Conservation (phyloP, 2,888 invertebrate genomes). For the Serrognathus titanus region DNA sequence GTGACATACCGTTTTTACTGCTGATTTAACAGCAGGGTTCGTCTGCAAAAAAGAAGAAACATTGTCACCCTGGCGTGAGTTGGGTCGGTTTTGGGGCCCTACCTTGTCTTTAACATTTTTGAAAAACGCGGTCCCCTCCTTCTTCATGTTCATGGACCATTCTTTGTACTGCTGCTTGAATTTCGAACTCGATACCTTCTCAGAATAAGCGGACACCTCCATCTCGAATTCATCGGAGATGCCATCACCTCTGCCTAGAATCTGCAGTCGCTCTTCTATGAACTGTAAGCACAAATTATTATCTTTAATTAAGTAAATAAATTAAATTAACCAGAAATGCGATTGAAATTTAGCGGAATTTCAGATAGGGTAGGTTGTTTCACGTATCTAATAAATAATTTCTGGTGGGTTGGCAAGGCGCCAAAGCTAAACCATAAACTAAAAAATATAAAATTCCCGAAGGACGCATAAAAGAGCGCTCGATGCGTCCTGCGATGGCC, state of each 20-base stretch:
- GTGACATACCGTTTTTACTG: conserved; percentile 87
- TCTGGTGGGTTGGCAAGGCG: no score
- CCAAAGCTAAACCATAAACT: no score
- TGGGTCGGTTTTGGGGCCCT: conserved; percentile 23
- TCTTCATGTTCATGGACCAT: conserved; percentile 74
- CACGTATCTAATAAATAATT: no score
- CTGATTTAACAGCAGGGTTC: conserved; percentile 90
- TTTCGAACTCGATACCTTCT: conserved; percentile 58
- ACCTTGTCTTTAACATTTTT: conserved; percentile 89
- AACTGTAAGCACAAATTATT: conserved; percentile 60
- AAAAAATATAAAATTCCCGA: no score
- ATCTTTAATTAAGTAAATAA: no score
- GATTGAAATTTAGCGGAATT: no score
- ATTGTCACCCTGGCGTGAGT: neutral
- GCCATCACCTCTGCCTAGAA: conserved; percentile 89
- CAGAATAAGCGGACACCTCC: conserved; percentile 72
- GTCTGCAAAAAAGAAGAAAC: conserved; percentile 63
- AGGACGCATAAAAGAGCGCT: no score
- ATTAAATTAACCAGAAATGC: no score
- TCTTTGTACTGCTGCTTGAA: conserved; percentile 73
- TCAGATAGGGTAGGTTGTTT: no score
- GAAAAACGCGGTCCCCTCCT: conserved; percentile 79
- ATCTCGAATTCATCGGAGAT: conserved; percentile 94
- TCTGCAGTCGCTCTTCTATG: conserved; percentile 88
- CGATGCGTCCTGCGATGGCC: no score